Evolutionary conservation across 2,888 invertebrate genomes (phyloP), one percentile per base, ranked within the genome.

Genomic region (Crioceris asparagi): DNA sequence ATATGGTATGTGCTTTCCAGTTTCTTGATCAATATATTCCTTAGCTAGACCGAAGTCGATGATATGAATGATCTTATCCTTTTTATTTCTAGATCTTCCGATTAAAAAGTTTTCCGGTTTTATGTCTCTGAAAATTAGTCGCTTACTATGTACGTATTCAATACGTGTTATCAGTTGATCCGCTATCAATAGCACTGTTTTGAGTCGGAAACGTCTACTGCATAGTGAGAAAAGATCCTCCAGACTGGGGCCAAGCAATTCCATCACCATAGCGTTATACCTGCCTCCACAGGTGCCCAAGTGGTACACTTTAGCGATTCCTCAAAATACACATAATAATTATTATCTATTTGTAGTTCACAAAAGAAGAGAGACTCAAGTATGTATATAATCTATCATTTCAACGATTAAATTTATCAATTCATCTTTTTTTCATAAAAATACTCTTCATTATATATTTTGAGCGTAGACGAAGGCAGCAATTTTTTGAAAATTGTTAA

Each of bases 1-100:
- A 73, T 98, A 99, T 59, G 98, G 97, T 76, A 99, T 99, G 76
- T 99, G 98, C 75, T 97, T 93, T 75, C 92, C 92, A 70, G 91
- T 90, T 77, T 97, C 96, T 74, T 93, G 85, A 77, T 99, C 97
- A 74, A 98, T 96, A 73, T 98, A 99, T 78, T 98, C 98, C 79
- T 99, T 99, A 70, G 98, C 98, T 75, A 99, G 79, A 69, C 98
- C 98, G 77, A 99, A 99, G 80, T 99, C 98, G 76, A 99, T 97
- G 70, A 99, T 97, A 77, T 98, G 93, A 65, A 98, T 91, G 70
- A 92, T 79, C 77, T 96, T 96, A 74, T 97, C 94, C 70, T 92
- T 85, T 75, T 91, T 91, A 66, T 88, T 90, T 67, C 90, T 87
- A 71, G 86, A 85, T 71, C 96, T 83, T 66, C 97, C 97, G 71